phyloP scores from a whole-genome alignment of 2,888 invertebrate genomes.

The Dasysyrphus albostriatus region DNA sequence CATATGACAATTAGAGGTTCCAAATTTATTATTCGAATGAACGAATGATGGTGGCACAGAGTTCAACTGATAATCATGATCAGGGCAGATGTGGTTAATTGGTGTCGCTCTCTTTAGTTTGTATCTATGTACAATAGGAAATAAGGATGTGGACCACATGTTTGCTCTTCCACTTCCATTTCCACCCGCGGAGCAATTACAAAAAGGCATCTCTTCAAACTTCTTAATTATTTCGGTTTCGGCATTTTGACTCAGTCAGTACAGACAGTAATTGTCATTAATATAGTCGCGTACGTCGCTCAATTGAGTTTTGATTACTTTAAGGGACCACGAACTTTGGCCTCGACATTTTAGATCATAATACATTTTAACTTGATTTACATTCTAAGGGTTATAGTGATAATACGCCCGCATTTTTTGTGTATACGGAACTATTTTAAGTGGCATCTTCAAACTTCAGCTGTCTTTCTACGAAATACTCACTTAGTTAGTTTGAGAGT shows the following conservation, averaged over 20 bases:
- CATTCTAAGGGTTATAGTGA: slow-evolving; percentile 57
- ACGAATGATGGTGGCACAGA: slow-evolving; percentile 27
- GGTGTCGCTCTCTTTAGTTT: slow-evolving; percentile 23
- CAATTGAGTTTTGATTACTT: slow-evolving; percentile 54
- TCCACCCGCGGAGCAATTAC: slow-evolving; percentile 63
- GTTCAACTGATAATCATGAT: slow-evolving; percentile 47
- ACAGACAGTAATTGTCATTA: slow-evolving; percentile 62
- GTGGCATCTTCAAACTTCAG: slow-evolving; percentile 64
- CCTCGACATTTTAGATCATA: slow-evolving; percentile 27
- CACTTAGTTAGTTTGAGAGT: no score
- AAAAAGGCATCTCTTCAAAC: slow-evolving; percentile 47
- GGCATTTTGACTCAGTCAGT: slow-evolving; percentile 38
- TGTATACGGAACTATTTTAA: slow-evolving; percentile 40
- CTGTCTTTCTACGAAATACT: slow-evolving; percentile 38
- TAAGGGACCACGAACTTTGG: slow-evolving; percentile 52
- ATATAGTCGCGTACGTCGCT: slow-evolving; percentile 56
- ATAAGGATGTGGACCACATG: slow-evolving; percentile 65
- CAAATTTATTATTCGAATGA: neutral
- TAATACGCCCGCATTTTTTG: slow-evolving; percentile 40
- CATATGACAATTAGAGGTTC: slow-evolving; percentile 41
- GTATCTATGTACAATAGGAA: slow-evolving; percentile 6
- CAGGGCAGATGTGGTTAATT: slow-evolving; percentile 70
- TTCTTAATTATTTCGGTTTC: slow-evolving; percentile 61
- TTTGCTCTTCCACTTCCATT: slow-evolving; percentile 44
- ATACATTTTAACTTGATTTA: slow-evolving; percentile 48